phyloP scores from a whole-genome alignment of 2,113 vertebrate genomes.

The Lanius ludovicianus region DNA sequence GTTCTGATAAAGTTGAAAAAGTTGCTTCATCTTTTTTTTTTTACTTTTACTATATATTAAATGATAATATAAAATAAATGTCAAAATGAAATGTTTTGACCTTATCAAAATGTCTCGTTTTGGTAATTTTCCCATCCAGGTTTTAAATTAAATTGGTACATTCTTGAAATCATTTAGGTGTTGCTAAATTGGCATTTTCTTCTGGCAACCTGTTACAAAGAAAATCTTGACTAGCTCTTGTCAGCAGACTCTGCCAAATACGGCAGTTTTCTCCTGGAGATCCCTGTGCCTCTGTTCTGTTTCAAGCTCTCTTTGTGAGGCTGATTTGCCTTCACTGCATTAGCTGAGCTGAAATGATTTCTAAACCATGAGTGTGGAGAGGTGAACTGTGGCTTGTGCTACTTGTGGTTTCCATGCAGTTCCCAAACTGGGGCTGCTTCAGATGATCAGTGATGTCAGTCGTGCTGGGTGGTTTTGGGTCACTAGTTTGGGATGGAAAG shows the following conservation, averaged over 20 bases:
- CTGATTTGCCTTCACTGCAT: constrained; percentile 27
- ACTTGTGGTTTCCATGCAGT: not conserved
- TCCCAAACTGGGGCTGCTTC: not conserved
- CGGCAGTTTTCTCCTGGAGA: constrained; percentile 30
- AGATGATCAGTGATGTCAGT: not conserved
- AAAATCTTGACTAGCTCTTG: not conserved
- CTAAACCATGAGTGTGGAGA: not conserved
- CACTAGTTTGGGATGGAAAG: not conserved
- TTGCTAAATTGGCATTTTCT: not conserved
- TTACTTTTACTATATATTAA: constrained; percentile 20
- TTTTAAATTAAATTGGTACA: constrained; percentile 8
- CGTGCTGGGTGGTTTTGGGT: not conserved
- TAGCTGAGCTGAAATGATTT: not conserved
- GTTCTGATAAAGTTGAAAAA: constrained; percentile 23
- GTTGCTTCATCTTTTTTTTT: not conserved
- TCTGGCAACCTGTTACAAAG: not conserved
- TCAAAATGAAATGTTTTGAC: constrained; percentile 25
- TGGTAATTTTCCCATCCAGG: constrained; percentile 20
- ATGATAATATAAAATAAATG: constrained; percentile 18
- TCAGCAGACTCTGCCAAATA: constrained; percentile 39
- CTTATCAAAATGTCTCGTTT: constrained; percentile 33
- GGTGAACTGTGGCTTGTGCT: not conserved
- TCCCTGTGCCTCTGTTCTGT: constrained; percentile 51
- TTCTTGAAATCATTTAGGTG: not conserved
- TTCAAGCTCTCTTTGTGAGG: constrained; percentile 50